These are phyloP conservation scores for Sternarchorhynchus goeldii DNA, from an alignment of 2,797 vertebrate genomes.

Conservation along the genomic window DNA sequence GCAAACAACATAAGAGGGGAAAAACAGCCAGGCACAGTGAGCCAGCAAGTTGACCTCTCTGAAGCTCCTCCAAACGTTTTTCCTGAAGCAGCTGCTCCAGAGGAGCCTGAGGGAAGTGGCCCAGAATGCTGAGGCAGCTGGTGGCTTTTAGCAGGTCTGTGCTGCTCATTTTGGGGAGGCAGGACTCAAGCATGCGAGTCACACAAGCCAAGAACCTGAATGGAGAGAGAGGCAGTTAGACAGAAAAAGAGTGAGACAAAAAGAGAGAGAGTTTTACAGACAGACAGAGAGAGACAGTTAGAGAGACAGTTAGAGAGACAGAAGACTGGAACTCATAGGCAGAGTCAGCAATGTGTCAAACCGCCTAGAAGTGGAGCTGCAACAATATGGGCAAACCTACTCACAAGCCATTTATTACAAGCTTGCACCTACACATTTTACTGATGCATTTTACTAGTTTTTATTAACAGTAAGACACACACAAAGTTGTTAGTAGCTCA, in stretches of 20 bases:
- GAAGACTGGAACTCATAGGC: background rate
- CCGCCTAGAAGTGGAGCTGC: too few relatives aligned
- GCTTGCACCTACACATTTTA: too few relatives aligned
- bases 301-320: background rate
- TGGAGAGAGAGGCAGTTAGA: background rate
- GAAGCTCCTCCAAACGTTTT: conserved; percentile 63
- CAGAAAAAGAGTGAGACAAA: background rate
- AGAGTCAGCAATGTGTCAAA: too few relatives aligned
- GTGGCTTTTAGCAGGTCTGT: conserved; percentile 73
- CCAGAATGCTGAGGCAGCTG: conserved; percentile 77
- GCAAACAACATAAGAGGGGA: too few relatives aligned
- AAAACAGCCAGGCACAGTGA: background rate
- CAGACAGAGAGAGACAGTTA: too few relatives aligned
- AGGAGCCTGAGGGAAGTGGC: conserved; percentile 75
- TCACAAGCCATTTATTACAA: too few relatives aligned
- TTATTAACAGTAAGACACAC: too few relatives aligned
- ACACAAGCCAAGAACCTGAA: conserved; percentile 82
- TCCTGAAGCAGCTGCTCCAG: conserved; percentile 80
- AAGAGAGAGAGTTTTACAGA: too few relatives aligned
- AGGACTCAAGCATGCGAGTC: conserved; percentile 69
- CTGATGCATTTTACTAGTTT: background rate
- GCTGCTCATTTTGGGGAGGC: conserved; percentile 74
- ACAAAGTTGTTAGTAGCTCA: too few relatives aligned
- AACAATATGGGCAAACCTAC: too few relatives aligned
- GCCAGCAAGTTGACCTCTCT: conserved; percentile 63